Conservation (phyloP, 1,140 invertebrate genomes). For the Heliconius hermathena region DNA sequence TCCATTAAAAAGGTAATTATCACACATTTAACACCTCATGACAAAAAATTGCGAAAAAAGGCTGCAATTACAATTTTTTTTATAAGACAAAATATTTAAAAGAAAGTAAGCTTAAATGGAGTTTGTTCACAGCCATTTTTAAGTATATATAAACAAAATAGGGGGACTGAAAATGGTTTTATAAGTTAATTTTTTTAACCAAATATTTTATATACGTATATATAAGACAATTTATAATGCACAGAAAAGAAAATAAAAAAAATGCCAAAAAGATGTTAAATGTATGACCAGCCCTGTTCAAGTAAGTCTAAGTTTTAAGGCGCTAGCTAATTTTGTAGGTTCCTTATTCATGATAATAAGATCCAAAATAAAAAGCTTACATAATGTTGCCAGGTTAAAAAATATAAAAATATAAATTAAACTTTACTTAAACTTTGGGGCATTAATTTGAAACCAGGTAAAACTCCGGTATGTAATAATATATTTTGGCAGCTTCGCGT, state of each 20-base stretch:
- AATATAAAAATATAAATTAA: not conserved
- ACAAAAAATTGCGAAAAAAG: not conserved
- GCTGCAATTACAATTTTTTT: not conserved
- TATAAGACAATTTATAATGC: not conserved
- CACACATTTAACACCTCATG: not conserved
- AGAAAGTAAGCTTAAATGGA: not conserved
- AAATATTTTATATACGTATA: not conserved
- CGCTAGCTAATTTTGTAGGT: not conserved
- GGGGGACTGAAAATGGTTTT: not conserved
- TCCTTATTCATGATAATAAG: not conserved
- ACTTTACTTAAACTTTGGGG: not conserved
- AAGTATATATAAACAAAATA: not conserved
- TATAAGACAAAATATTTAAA: not conserved
- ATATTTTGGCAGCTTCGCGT: not conserved
- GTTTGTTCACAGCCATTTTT: slow-evolving; percentile 11
- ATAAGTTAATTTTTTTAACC: not conserved
- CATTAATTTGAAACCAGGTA: not conserved
- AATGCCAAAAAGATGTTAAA: not conserved
- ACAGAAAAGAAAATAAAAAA: not conserved
- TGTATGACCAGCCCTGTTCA: slow-evolving; percentile 9
- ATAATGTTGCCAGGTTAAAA: not conserved
- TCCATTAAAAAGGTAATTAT: not conserved
- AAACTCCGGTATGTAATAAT: too few species aligned
- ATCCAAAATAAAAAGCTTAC: not conserved
- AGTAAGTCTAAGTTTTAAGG: slow-evolving; percentile 1